Percentiles rank a stretch among this genome's conserved stretches.
Conservation (phyloP, 2,797 vertebrate species). For the Propithecus deckenii region DNA sequence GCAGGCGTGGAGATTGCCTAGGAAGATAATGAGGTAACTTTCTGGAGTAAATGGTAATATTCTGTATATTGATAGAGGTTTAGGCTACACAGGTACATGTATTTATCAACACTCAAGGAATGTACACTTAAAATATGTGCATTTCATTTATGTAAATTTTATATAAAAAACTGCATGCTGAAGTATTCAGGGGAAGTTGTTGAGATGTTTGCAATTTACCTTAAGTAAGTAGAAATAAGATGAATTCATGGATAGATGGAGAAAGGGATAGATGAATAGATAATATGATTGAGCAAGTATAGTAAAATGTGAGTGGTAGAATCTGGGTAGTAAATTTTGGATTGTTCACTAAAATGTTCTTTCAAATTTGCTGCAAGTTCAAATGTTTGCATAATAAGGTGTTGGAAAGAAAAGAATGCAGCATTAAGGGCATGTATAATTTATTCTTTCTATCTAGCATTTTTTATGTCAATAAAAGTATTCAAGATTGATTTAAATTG, state of each 20-base stretch:
- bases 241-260: not conserved
- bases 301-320: not conserved
- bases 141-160: not conserved
- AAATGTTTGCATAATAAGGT: not conserved
- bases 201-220: not conserved
- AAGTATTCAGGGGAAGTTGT: not conserved
- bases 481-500: constrained; percentile 25
- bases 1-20: not conserved
- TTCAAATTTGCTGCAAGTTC: not conserved
- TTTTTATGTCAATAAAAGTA: constrained; percentile 42
- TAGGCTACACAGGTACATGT: fast-evolving
- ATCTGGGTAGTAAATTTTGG: not conserved
- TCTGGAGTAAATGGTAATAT: not conserved
- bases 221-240: not conserved
- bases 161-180: not conserved
- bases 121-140: not conserved
- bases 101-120: not conserved
- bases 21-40: not conserved
- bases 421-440: not conserved
- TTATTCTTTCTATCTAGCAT: constrained; percentile 22
- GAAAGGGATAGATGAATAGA: not conserved
- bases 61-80: not conserved
- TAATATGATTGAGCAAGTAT: not conserved
- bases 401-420: not conserved
- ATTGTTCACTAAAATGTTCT: not conserved